Conservation (phyloP, 2,113 vertebrate genomes). For the Buteo buteo region DNA sequence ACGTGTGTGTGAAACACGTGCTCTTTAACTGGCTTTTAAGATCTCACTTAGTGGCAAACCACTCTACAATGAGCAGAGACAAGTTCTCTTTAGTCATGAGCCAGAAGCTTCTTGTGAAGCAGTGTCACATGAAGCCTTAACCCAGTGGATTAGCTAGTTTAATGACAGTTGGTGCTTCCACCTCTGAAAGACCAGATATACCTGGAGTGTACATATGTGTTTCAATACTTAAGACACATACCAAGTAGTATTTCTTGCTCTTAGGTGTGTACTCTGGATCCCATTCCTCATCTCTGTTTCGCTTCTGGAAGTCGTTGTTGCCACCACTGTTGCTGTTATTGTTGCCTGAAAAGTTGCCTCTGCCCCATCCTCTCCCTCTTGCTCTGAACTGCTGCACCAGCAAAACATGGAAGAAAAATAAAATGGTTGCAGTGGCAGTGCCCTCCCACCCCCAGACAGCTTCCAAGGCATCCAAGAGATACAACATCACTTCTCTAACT, state of each 20-base stretch:
- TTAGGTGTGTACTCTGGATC: slow-evolving; percentile 91
- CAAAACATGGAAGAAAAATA: background rate
- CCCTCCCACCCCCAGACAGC: background rate
- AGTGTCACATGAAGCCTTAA: background rate
- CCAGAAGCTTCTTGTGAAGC: background rate
- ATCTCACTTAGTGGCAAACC: background rate
- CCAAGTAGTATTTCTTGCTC: slow-evolving; percentile 95
- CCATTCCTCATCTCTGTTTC: slow-evolving; percentile 86
- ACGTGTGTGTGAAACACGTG: background rate
- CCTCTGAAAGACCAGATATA: background rate
- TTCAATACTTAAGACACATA: slow-evolving; percentile 62
- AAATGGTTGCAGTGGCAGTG: background rate
- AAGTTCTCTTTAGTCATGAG: background rate
- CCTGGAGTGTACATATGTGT: background rate
- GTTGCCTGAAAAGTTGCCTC: slow-evolving; percentile 82
- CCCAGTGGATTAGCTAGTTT: background rate
- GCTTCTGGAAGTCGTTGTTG: slow-evolving; percentile 75
- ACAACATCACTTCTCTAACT: background rate
- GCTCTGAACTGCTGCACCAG: slow-evolving; percentile 80
- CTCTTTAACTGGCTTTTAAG: background rate
- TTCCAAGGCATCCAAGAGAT: background rate
- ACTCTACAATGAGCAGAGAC: background rate
- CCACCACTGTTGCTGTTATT: slow-evolving; percentile 76
- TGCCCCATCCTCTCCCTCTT: slow-evolving; percentile 89
- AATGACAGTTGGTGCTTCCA: background rate